Evolutionary conservation across 1,140 invertebrate species (phyloP).

Genomic region (Pseudomyrmex concolor): DNA sequence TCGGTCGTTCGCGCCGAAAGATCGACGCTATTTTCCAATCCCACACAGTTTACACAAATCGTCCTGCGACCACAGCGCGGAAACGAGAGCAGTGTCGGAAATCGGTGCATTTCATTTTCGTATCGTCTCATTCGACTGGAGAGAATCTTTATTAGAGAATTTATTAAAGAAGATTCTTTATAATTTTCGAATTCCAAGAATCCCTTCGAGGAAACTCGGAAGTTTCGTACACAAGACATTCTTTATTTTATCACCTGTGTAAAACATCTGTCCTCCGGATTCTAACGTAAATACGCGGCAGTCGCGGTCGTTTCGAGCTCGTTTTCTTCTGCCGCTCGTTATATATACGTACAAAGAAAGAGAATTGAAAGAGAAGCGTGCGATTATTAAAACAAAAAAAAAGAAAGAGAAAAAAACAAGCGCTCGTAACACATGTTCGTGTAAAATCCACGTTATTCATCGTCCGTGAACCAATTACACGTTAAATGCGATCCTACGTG

Average conservation of each 20-base stretch:
- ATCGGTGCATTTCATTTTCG: not conserved
- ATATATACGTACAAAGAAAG: too few species aligned
- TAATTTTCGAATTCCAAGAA: not conserved
- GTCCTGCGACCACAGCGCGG: not conserved
- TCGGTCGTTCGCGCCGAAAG: constrained; percentile 44
- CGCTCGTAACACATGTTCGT: too few species aligned
- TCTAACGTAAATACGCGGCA: not conserved
- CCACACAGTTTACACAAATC: not conserved
- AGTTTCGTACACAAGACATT: too few species aligned
- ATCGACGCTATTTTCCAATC: constrained; percentile 48
- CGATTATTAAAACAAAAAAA: not conserved
- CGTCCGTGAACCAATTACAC: constrained; percentile 51
- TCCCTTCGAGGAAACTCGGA: too few species aligned
- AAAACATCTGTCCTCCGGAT: not conserved
- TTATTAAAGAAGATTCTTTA: not conserved
- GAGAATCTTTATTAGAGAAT: not conserved
- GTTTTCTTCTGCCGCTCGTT: not conserved
- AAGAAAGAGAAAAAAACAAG: not conserved
- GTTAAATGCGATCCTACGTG: constrained; percentile 52
- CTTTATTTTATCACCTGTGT: too few species aligned
- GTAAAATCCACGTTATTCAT: constrained; percentile 32
- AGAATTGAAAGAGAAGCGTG: not conserved
- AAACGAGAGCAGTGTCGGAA: not conserved
- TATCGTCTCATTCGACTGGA: not conserved
- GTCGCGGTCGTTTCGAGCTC: not conserved